Base-by-base conservation (phyloP, 2,888 invertebrate species). In the Euphydryas editha region DNA sequence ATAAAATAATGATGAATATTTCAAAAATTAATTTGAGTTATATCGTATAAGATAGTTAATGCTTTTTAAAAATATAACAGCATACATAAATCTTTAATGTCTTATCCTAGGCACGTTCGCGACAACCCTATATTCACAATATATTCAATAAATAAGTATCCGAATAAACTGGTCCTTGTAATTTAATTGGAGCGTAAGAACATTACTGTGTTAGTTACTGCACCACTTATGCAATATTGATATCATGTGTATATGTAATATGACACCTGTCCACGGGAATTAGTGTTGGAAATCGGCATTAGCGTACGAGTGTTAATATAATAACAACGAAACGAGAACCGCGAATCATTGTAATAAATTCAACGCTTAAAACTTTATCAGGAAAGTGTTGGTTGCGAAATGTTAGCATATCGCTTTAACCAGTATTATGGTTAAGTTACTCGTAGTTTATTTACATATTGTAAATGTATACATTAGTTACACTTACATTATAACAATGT, bases 171-270 rank as follows among this genome's bases (percentile, higher is more conserved):
- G 81, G 86, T 86, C 76, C 75, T 60, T 75, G 78, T 77, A 79
- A 73, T 75, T 78, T 83, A 88, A 89, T 85, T 90, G 81, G 90
- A 86, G 88, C 90, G 82, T 83, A 84, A 88, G 82, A 85, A 85
- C 81, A 84, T 85, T 84, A 86, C 81, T 78, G 71, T 72, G 66
- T 71, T 68, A 71, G 69, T 73, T 69, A 71, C 76, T 80, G 77
- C 77, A 75, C 68, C 72, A 76, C 73, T 83, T 85, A 83, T 77
- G 82, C 80, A 85, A 84, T 78, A 69, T 78, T 77, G 75, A 76
- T 77, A 76, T 74, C 75, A 71, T 72, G 76, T 76, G 72, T 76
- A 76, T 78, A 75, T 81, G 81, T 81, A 80, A 85, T 79, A 72
- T 77, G 83, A 83, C 78, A 83, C 78, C 84, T 85, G 86, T 85